Base-by-base conservation (phyloP, 2,797 vertebrate genomes). In the Pseudochaenichthys georgianus region DNA sequence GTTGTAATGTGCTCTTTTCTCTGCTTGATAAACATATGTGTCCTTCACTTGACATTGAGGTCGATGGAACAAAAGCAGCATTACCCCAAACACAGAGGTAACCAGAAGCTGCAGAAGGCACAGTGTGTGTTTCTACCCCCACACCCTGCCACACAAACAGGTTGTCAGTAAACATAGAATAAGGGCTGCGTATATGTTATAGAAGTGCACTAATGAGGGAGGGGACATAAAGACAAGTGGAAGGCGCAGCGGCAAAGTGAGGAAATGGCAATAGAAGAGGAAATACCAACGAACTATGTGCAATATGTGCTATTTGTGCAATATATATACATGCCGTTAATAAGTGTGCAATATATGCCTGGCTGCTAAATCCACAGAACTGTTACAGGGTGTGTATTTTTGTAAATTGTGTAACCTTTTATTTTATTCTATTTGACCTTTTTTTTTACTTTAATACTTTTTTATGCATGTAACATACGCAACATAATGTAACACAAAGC, bases 141-240 rank as follows among this genome's bases (percentile, higher is more conserved):
- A 87, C 45, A 28, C 12, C 34, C 46, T 31, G 55, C 55, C 50
- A 64, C 19, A 57, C 17, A 64, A 66, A 51, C 54, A 65, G 66
- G 75, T 86, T 92, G 82, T 89, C 87, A 67, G 86, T 86, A 91
- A 90, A 91, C 77, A 0, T 4, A 23, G n/a, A 71, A 90, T 87
- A 46, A 67, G 82, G 91, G 87, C 65, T 9, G 1, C 17, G 19
- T 45, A 2, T 61, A 57, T 52, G 12, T 21, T 51, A 2, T 12
- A 51, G 19, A 51, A 51, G n/a, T 21, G 19, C 9, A 12, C 17
- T 17, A n/a, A 73, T 11, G 43, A 19, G 23, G 3, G 60, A 34
- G 31, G 38, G 55, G 13, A 50, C 9, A 16, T 9, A 16, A 50
- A 63, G 62, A 34, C 0, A 3, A 31, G 53, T 23, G 38, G 19